Evolutionary conservation across 1,140 invertebrate species (phyloP), one percentile per base, ranked within the genome.

Genomic region (Diachasma alloeum): DNA sequence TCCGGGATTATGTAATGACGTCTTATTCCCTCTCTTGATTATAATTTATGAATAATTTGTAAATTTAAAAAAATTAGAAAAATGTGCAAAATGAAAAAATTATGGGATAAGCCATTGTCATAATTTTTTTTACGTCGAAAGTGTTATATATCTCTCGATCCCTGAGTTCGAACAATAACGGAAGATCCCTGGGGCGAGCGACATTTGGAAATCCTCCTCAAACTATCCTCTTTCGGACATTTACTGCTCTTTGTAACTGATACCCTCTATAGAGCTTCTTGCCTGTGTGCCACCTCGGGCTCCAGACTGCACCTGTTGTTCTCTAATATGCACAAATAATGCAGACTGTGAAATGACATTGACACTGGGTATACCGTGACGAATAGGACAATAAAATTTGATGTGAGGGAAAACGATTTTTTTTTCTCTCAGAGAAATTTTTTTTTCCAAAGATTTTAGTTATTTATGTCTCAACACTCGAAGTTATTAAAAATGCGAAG

Each of bases 201-300:
- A 74, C 8, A 56, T 26, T 53, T 53, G 46, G 22, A 56, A 73
- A 73, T 73, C 48, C 44, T 73, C 37, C 48, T 31, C 9, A 37
- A 37, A 75, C 22, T 70, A 53, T 75, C n/a, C 19, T 63, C 24
- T 63, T 63, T 63, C 24, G 22, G 22, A 69, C 44, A 69, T 70
- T 75, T 76, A 72, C 68, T 44, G 75, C 56, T 70, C 76, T 77
- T 73, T 77, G 76, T 68, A 77, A 77, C 70, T 59, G 76, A 77
- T 77, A 77, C 76, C 76, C 26, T 59, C 66, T 24, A 67, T 31
- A 76, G 1, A 22, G 24, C 59, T 26, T 13, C 22, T 63, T 63
- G 59, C 59, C 53, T 56, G 48, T 8, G 1, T 42, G 10, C 48
- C 11, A 63, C 59, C 9, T 63, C 24, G 59, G 24, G 24, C 24